Evolutionary conservation across 2,797 vertebrate genomes (phyloP).

Genomic region (Pseudochromis fuscus): DNA sequence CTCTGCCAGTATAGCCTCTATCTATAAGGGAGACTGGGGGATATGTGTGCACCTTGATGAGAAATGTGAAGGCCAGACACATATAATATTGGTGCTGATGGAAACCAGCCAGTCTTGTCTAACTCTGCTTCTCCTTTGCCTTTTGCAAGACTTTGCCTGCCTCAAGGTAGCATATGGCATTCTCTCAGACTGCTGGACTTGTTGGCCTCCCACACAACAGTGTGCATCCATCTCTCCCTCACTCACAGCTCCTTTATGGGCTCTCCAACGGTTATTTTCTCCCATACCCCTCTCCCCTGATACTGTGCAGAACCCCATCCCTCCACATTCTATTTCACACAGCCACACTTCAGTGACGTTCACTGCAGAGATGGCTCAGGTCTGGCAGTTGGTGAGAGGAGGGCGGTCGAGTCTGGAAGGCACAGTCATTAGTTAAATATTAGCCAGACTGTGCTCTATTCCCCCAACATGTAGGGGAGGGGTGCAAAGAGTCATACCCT

Average conservation of each 20-base stretch:
- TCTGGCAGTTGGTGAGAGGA: conserved; percentile 79
- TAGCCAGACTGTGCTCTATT: conserved; percentile 82
- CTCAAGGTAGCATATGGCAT: conserved; percentile 84
- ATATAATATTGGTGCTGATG: conserved; percentile 69
- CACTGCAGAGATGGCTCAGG: conserved; percentile 78
- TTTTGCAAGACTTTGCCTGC: conserved; percentile 70
- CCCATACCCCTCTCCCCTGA: conserved; percentile 69
- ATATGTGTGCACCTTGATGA: conserved; percentile 60
- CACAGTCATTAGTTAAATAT: conserved; percentile 86
- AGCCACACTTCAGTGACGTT: conserved; percentile 76
- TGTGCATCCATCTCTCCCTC: conserved; percentile 76
- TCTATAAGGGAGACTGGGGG: conserved; percentile 51
- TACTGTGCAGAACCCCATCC: conserved; percentile 67
- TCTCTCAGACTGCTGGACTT: conserved; percentile 79
- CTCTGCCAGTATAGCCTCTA: conserved; percentile 53
- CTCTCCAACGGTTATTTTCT: conserved; percentile 79
- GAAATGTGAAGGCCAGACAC: conserved; percentile 70
- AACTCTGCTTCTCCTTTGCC: conserved; percentile 60
- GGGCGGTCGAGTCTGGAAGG: conserved; percentile 69
- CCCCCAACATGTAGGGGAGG: conserved; percentile 65
- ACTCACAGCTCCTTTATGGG: conserved; percentile 78
- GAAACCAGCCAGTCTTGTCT: conserved; percentile 71
- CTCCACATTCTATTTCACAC: conserved; percentile 78
- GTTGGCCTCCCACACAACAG: conserved; percentile 80
- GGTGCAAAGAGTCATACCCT: conserved; percentile 59